A percentile compares a stretch with the other conserved stretches of the same genome.
phyloP scores from a whole-genome alignment of 1,140 invertebrate species.

The Tigriopus japonicus region DNA sequence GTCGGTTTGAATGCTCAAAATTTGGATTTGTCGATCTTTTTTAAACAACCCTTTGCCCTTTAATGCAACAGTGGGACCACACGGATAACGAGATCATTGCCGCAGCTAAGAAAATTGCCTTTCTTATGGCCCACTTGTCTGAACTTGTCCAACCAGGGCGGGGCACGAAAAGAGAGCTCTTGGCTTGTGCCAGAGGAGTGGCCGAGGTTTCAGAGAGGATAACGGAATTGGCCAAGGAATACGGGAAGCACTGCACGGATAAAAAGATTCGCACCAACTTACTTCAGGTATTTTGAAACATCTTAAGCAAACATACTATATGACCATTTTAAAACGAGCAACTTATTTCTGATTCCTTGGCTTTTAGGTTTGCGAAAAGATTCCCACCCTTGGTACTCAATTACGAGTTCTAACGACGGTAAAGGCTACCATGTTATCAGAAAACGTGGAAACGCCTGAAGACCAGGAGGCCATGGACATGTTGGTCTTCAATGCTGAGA shows the following conservation, averaged over 20 bases:
- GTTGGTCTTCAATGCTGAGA: conserved; percentile 97
- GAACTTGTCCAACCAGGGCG: conserved; percentile 45
- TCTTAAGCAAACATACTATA: too few relatives aligned
- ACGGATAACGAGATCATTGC: conserved; percentile 99
- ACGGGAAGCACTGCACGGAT: conserved; percentile 1
- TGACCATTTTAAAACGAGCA: too few relatives aligned
- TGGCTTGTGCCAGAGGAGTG: conserved; percentile 80
- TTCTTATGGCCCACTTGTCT: conserved; percentile 87
- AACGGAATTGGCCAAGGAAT: conserved; percentile 6
- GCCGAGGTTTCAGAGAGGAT: conserved; percentile 6
- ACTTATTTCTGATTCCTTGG: too few relatives aligned
- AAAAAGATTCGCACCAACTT: conserved; percentile 8
- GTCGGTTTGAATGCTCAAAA: neutral
- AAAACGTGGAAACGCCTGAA: conserved; percentile 70
- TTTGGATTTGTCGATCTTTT: neutral
- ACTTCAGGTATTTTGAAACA: conserved; percentile 2
- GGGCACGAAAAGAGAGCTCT: conserved; percentile 89
- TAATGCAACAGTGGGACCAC: conserved; percentile 83
- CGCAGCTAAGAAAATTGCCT: conserved; percentile 93
- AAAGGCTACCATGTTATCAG: conserved; percentile 98
- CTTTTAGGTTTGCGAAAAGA: conserved; percentile 93
- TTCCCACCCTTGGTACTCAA: conserved; percentile 97
- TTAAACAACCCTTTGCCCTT: neutral
- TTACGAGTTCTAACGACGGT: conserved; percentile 96
- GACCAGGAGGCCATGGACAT: conserved; percentile 99